Percentiles rank a stretch among this genome's conserved stretches.
Conservation (phyloP, 2,113 vertebrate genomes). For the Camelus dromedarius region DNA sequence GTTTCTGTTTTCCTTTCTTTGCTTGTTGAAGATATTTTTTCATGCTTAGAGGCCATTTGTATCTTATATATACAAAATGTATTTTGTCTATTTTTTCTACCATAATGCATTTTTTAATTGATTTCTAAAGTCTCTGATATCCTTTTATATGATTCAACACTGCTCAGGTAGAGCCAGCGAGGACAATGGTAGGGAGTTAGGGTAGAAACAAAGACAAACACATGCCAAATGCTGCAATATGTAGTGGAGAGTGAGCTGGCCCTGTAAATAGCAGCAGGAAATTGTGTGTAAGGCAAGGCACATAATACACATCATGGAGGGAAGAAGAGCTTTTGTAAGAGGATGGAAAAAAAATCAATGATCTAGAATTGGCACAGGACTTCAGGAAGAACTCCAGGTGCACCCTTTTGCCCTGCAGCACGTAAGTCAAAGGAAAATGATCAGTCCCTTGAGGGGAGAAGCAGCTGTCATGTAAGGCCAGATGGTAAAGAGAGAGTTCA, state of each 20-base stretch:
- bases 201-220: background rate
- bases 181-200: background rate
- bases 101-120: background rate
- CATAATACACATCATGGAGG: background rate
- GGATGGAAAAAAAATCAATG: background rate
- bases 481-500: background rate
- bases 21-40: background rate
- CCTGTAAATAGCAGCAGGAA: background rate
- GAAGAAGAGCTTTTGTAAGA: background rate
- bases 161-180: background rate
- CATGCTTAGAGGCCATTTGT: background rate
- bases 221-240: background rate
- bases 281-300: background rate
- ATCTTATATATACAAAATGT: background rate
- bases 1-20: background rate
- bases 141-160: background rate
- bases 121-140: background rate
- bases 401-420: too few relatives aligned
- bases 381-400: background rate
- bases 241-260: background rate
- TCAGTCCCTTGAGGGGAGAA: background rate
- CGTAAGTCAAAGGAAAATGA: background rate
- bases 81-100: background rate
- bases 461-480: background rate
- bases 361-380: background rate